These are phyloP conservation scores for Bujurquina vittata DNA, from an alignment of 2,113 vertebrate genomes.

Conservation along the genomic window DNA sequence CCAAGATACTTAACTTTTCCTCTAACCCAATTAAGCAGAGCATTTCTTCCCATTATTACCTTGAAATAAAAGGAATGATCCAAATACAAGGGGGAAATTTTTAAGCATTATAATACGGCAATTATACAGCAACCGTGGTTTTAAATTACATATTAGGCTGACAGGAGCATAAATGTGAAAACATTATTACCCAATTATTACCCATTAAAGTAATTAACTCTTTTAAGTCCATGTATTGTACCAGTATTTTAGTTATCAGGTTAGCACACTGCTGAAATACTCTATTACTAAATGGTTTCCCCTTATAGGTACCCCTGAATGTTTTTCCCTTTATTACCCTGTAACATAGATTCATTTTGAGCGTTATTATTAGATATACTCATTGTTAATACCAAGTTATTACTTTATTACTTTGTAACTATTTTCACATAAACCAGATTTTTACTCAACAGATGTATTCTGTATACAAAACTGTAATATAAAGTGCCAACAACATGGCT, in stretches of 20 bases:
- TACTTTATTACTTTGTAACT: not conserved
- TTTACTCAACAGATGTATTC: not conserved
- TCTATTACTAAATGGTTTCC: not conserved
- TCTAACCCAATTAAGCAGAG: not conserved
- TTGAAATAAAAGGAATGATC: not conserved
- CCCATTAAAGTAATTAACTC: no score
- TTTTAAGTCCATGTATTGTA: no score
- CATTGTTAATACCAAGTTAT: not conserved
- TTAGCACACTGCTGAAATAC: not conserved
- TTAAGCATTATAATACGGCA: not conserved
- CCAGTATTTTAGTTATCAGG: not conserved
- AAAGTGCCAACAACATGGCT: not conserved
- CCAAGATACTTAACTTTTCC: not conserved
- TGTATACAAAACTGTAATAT: not conserved
- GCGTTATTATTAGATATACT: not conserved
- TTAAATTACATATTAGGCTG: not conserved
- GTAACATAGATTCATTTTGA: not conserved
- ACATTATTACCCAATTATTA: no score
- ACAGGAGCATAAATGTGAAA: no score
- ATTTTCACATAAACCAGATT: not conserved
- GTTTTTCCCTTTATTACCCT: not conserved
- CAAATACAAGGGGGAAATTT: not conserved
- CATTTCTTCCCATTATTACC: not conserved
- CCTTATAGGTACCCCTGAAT: not conserved
- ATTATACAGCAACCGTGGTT: no score